Base-by-base conservation (phyloP, 2,888 invertebrate genomes). In the Sialis fuliginosa region DNA sequence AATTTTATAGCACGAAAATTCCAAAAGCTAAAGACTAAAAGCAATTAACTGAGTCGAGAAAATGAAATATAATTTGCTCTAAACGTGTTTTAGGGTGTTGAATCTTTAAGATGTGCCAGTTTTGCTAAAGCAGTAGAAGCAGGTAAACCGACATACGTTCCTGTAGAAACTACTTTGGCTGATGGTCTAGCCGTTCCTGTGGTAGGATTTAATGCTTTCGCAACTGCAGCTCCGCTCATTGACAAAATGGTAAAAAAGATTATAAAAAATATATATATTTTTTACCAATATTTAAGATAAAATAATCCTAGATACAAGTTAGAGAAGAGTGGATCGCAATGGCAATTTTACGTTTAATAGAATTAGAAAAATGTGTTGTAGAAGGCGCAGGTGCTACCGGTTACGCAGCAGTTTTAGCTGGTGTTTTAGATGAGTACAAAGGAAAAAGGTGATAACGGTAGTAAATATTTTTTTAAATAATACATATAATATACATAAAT, bases 31-130 rank as follows among this genome's bases (percentile, higher is more conserved):
- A 22, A 2, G 22, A 22, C 22, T 22, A 22, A 47, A 32, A 10
- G 7, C 8, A 9, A 10, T 33, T 8, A 35, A 35, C 2, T 35
- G 8, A 35, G 4, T n/a, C 2, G 4, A 8, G 4, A 9, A 9
- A n/a, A 35, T 3, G n/a, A 35, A 35, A 35, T 35, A 35, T 37
- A 10, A 6, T 10, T 37, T 7, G 6, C 37, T 37, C 6, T 37
- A 10, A 10, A 22, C 22, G n/a, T 35, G 8, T 9, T 9, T 44
- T 59, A 84, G 85, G 93, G 92, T 3, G 91, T 90, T 1, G 95
- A 96, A 64, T 85, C 92, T 0, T 91, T 91, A 59, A 79, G 83
- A 55, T 92, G 92, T 63, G 79, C 91, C 1, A 89, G 91, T 59
- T 93, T 91, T 69, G 68, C 78, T 39, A 68, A 70, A 32, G 77